Evolutionary conservation across 2,797 vertebrate species (phyloP), one percentile per base, ranked within the genome.

Genomic region (Coregonus sp.): DNA sequence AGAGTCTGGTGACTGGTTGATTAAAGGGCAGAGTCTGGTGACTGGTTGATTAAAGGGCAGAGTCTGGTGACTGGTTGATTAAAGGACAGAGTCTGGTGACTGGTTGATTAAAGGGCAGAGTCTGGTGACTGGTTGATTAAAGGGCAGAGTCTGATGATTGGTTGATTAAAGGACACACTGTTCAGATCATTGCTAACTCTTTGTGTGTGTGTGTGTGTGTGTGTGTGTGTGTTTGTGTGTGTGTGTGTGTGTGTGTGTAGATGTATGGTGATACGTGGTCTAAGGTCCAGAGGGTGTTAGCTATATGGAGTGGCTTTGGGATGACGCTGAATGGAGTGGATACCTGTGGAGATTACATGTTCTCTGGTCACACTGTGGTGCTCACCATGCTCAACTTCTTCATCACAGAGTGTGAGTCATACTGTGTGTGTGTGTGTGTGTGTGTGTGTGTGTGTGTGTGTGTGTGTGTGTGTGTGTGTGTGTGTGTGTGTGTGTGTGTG

Each of bases 341-440:
- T 75, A 99, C 97, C 0, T 99, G 97, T 88, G 97, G 97, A 81
- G 97, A 99, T 90, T 99, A 99, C 82, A 99, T 99, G 97, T 99
- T 99, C 93, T 98, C 97, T 71, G 97, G 97, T 66, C 97, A 99
- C 90, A 99, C 97, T 0, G 97, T 98, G 0, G 96, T 99, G 85
- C 94, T 98, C 76, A 98, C 97, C 7, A 92, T 98, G 96, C 95
- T 98, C 82, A 99, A 99, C 93, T 99, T 99, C 91, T 99, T 99
- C 92, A 96, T 98, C 78, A 99, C 97, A 11, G 97, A 99, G 90
- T 98, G 97, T 98, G 91, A 96, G 97, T 95, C 56, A 33, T 4
- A 67, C 20, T 16, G 11, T 66, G 20, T 12, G n/a, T 65, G 25
- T 29, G n/a, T 9, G 18, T 25, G 20, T 51, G 25, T 25, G 25